Evolutionary conservation across 2,113 vertebrate species (phyloP), one percentile per base, ranked within the genome.

Genomic region (Gadus macrocephalus): DNA sequence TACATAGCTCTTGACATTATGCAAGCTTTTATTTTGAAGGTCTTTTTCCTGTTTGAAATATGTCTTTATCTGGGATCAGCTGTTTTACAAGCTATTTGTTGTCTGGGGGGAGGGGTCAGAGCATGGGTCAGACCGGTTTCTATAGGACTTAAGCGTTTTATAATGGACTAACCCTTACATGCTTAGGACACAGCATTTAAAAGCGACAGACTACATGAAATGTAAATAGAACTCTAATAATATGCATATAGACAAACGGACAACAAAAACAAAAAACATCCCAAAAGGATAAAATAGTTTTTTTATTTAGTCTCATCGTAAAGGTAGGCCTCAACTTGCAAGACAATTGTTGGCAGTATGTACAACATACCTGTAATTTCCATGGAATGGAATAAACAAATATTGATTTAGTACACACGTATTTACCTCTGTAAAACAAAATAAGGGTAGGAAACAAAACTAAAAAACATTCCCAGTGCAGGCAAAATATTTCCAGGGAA

Each of bases 281-380:
- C 80, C 69, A 92, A 88, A 94, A 94, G 91, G 94, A 95, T 95
- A 96, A 95, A 96, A 95, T 95, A 95, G 90, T 92, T 95, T 49
- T 49, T 95, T 95, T 96, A 94, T 96, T 98, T 95, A 95, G 92
- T 95, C 92, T 95, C 90, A 95, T 95, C 95, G 94, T 95, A 95
- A 97, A 96, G 94, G 92, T 92, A 92, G 93, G 94, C 93, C 94
- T 98, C 91, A 96, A 94, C 94, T 96, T 95, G 94, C 93, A 95
- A 95, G 95, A 96, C 94, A 94, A 91, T 91, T 92, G 81, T 93
- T 92, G 92, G 94, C 93, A 94, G 95, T 97, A 97, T 96, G 95
- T 96, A 96, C 95, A 96, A 97, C 95, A 96, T 96, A 96, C 94
- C 93, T 94, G 92, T 93, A 94, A 93, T 93, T 93, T 96, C 92